Percentiles rank a stretch among this genome's conserved stretches.
phyloP scores from a whole-genome alignment of 2,888 invertebrate genomes.

The Tetragonisca angustula region DNA sequence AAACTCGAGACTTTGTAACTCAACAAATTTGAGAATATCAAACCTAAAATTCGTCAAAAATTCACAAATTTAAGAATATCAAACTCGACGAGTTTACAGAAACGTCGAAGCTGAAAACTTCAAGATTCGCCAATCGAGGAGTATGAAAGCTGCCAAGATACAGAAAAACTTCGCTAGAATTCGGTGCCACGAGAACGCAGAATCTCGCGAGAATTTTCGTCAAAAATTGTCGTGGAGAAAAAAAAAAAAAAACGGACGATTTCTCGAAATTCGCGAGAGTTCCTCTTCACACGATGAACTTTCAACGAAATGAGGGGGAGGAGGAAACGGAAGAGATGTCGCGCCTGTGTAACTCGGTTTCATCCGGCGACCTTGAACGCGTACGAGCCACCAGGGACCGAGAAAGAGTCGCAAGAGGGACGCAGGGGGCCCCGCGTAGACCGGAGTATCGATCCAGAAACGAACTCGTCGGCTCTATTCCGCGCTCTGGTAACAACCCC shows the following conservation, averaged over 20 bases:
- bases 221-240: no score
- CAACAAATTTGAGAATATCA: not conserved
- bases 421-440: constrained; percentile 16
- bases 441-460: constrained; percentile 63
- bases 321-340: not conserved
- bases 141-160: no score
- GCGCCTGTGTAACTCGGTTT: constrained; percentile 49
- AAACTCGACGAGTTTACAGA: not conserved
- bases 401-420: constrained; percentile 29
- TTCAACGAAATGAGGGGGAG: not conserved
- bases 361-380: constrained; percentile 62
- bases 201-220: no score
- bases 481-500: constrained; percentile 33
- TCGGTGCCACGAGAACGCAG: no score
- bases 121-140: no score
- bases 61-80: not conserved
- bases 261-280: not conserved
- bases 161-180: no score
- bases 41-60: not conserved
- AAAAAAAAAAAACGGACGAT: no score
- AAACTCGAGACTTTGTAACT: not conserved
- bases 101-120: no score
- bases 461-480: constrained; percentile 45
- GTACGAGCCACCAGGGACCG: constrained; percentile 48
- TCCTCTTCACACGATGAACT: rapidly evolving